Evolutionary conservation across 2,113 vertebrate genomes (phyloP).

Genomic region (Oreamnos americanus): DNA sequence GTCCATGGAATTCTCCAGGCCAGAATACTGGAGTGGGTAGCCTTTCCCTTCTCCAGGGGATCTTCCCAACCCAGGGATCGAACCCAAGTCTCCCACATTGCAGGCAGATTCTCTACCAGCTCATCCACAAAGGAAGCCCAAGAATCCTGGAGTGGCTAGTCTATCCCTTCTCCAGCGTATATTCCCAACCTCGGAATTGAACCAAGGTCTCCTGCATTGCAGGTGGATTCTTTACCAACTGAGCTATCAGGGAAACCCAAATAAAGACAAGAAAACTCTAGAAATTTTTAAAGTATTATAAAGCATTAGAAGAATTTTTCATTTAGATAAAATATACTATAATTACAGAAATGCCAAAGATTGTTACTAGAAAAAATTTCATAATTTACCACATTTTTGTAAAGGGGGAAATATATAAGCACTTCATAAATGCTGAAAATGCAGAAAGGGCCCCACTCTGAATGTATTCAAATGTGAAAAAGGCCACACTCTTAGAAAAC

Average conservation of each 20-base stretch:
- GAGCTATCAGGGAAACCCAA: neutral
- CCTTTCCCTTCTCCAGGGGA: neutral
- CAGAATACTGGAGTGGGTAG: neutral
- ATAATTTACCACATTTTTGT: neutral
- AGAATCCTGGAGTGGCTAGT: neutral
- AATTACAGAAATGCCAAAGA: neutral
- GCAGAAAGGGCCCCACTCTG: neutral
- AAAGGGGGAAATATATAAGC: neutral
- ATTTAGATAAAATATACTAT: neutral
- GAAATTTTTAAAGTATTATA: neutral
- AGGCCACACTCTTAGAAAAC: neutral
- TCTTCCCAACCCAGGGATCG: neutral
- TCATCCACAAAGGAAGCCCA: neutral
- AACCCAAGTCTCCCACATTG: neutral
- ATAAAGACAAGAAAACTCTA: neutral
- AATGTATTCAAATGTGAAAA: neutral
- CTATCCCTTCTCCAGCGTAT: neutral
- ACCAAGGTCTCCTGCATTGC: neutral
- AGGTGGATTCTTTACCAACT: neutral
- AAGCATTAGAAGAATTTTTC: neutral
- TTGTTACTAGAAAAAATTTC: neutral
- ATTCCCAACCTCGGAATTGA: neutral
- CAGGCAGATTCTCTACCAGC: neutral
- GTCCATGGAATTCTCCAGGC: neutral
- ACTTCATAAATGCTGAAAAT: neutral